Evolutionary conservation across 2,888 invertebrate genomes (phyloP).

Genomic region (Spicauda simplicius): DNA sequence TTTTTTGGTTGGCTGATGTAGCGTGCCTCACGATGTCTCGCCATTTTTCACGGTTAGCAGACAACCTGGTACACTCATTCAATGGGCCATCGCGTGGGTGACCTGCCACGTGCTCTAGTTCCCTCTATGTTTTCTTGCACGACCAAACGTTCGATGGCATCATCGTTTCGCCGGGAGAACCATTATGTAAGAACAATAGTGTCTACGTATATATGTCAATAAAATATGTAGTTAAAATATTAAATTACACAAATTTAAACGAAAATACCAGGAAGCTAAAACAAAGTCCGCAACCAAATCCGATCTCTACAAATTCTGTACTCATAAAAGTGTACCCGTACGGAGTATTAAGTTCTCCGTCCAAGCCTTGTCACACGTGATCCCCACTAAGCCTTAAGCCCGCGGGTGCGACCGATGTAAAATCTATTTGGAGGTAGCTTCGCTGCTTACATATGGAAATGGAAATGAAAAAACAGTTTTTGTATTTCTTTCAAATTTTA

Average conservation of each 20-base stretch:
- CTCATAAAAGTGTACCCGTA: neutral
- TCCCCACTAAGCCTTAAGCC: slow-evolving; percentile 9
- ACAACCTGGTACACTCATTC: too few relatives aligned
- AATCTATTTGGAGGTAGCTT: neutral
- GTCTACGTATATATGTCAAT: too few relatives aligned
- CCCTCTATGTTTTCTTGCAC: too few relatives aligned
- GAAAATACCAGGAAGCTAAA: neutral
- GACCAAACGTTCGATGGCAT: too few relatives aligned
- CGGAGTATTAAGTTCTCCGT: neutral
- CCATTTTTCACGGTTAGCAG: too few relatives aligned
- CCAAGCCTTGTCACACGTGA: slow-evolving; percentile 11
- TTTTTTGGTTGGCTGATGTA: too few relatives aligned
- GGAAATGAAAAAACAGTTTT: neutral
- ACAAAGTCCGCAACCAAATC: neutral
- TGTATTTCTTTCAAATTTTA: too few relatives aligned
- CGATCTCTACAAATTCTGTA: neutral
- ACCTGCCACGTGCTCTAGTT: too few relatives aligned
- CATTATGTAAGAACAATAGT: too few relatives aligned
- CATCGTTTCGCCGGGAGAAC: too few relatives aligned
- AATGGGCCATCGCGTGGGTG: too few relatives aligned
- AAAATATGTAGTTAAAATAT: neutral
- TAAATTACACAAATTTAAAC: neutral
- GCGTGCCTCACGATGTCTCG: too few relatives aligned
- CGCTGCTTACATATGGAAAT: neutral
- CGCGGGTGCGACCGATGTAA: slow-evolving; percentile 5